Percentiles rank a stretch among this genome's conserved stretches.
These are phyloP conservation scores for Yponomeuta plumbellus DNA, from an alignment of 2,888 invertebrate genomes.

Conservation along the genomic window DNA sequence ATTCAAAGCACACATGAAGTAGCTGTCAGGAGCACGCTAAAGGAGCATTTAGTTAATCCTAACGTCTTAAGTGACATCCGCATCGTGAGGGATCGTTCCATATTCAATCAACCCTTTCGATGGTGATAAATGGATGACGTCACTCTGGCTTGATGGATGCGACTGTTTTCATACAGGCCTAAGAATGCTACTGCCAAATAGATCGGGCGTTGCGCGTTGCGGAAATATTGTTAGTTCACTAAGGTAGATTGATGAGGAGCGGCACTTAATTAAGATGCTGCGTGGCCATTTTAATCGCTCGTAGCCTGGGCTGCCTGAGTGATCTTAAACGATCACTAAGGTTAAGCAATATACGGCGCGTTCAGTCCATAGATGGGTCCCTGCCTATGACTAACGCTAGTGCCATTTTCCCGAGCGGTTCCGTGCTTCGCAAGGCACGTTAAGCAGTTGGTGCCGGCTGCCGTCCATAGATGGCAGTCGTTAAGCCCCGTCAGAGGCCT, in stretches of 20 bases:
- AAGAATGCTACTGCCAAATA: neutral
- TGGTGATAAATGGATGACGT: conserved; percentile 60
- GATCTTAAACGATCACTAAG: too few relatives aligned
- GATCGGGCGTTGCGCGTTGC: neutral
- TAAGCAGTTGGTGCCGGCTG: too few relatives aligned
- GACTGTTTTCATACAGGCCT: conserved; percentile 15
- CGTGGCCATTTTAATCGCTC: neutral
- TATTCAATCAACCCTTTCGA: conserved; percentile 62
- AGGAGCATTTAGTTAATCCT: conserved; percentile 34
- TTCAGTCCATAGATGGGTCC: too few relatives aligned
- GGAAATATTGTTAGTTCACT: neutral
- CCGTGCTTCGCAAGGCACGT: too few relatives aligned
- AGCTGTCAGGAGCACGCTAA: conserved; percentile 18
- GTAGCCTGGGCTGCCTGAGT: too few relatives aligned
- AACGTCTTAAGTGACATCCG: conserved; percentile 39
- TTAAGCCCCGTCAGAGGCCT: too few relatives aligned
- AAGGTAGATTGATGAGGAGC: neutral
- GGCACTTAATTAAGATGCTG: neutral
- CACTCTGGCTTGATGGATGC: conserved; percentile 48
- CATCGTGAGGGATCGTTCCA: conserved; percentile 45
- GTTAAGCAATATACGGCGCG: too few relatives aligned
- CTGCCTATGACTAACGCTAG: too few relatives aligned
- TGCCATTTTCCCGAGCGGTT: too few relatives aligned
- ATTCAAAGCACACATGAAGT: conserved; percentile 1
- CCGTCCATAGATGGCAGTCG: too few relatives aligned